A percentile compares a stretch with the other conserved stretches of the same genome.
These are phyloP conservation scores for Prolemur simus DNA, from an alignment of 2,113 vertebrate genomes.

Conservation along the genomic window DNA sequence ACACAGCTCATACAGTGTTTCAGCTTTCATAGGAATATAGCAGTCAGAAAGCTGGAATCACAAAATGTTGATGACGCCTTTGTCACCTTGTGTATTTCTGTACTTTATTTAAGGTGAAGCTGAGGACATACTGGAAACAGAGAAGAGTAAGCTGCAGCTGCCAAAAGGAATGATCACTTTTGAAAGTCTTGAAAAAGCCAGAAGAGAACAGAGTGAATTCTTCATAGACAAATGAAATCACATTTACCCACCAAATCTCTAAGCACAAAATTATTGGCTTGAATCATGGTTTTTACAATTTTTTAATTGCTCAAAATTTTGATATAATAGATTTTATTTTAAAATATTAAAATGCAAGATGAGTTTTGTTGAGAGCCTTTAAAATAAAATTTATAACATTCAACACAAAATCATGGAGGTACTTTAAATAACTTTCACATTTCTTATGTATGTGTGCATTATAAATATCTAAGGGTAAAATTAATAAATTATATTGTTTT, in stretches of 20 bases:
- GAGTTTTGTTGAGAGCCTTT: constrained; percentile 45
- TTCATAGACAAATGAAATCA: constrained; percentile 85
- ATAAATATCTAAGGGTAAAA: not conserved
- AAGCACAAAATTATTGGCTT: constrained; percentile 45
- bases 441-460: not conserved
- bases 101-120: constrained; percentile 87
- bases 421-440: constrained; percentile 19
- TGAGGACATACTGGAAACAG: constrained; percentile 87
- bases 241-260: not conserved
- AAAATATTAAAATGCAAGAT: constrained; percentile 60
- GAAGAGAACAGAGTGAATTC: constrained; percentile 85
- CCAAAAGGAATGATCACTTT: constrained; percentile 88
- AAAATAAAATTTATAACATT: constrained; percentile 48
- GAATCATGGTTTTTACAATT: constrained; percentile 57
- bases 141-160: constrained; percentile 83
- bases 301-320: constrained; percentile 42
- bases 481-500: constrained; percentile 56
- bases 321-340: constrained; percentile 48
- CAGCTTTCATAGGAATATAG: not conserved
- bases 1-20: not conserved
- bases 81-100: constrained; percentile 19
- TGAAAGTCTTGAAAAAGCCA: constrained; percentile 91
- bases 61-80: not conserved
- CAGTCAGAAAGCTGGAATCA: not conserved
- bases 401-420: constrained; percentile 41